Evolutionary conservation across 2,888 invertebrate genomes (phyloP), one percentile per base, ranked within the genome.

Genomic region (Mesodorylaimus sp.): DNA sequence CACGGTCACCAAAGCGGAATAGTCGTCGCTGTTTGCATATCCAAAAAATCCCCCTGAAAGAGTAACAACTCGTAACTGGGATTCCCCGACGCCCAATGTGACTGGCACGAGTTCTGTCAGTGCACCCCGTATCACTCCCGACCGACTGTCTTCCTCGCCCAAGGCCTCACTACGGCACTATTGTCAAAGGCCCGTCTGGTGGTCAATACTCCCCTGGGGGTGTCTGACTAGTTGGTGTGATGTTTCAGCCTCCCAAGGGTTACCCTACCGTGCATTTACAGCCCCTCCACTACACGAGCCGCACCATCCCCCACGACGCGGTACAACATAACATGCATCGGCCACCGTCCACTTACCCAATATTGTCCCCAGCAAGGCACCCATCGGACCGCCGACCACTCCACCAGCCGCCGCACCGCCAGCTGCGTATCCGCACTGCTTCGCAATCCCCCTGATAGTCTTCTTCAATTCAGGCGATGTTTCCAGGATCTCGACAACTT

Each of bases 1-100:
- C 3, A 62, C 62, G 21, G 46, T 54, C 3, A 66, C 42, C 58
- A 66, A 54, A 2, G 63, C 60, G 3, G 58, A 51, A 52, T 66
- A 66, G 3, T 60, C 57, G 53, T 62, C 59, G n/a, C 60, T 57
- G 42, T 53, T 57, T 24, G 52, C 51, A 52, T 63, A 64, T 1
- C 65, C 65, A 46, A 57, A 43, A 2, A 25, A 47, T 7, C 38
- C 38, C 13, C 52, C 52, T 52, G 38, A 5, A 44, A 16, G 25
- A 28, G 25, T 3, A 16, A 21, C n/a, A 24, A n/a, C 25, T 21
- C 21, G 16, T n/a, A 43, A 25, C 5, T 3, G 26, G 5, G 3
- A 38, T 3, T 43, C 5, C 2, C 21, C 19, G 24, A 24, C 3
- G 3, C 10, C 10, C 10, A 32, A 32, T 32, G 10, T 32, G 10